These are phyloP conservation scores for Thumatha senex DNA, from an alignment of 2,888 invertebrate genomes.

Conservation along the genomic window DNA sequence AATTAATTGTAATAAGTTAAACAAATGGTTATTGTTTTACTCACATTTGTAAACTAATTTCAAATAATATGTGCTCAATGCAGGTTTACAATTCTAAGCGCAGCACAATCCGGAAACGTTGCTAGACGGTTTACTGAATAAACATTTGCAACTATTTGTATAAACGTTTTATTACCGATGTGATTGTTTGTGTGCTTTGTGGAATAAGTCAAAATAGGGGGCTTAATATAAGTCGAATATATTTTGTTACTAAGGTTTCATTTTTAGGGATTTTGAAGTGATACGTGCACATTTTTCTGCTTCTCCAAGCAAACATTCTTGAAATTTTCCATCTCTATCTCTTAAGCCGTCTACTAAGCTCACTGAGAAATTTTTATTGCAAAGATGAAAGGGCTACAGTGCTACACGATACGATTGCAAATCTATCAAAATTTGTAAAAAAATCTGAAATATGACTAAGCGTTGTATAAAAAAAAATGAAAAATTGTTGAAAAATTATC, in stretches of 20 bases:
- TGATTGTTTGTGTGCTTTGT: constrained; percentile 3
- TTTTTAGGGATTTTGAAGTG: too few relatives aligned
- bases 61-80: neutral
- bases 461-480: too few relatives aligned
- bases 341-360: too few relatives aligned
- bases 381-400: too few relatives aligned
- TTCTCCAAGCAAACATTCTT: too few relatives aligned
- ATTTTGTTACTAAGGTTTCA: neutral
- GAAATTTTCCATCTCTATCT: too few relatives aligned
- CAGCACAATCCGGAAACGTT: constrained; percentile 7
- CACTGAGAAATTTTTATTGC: too few relatives aligned
- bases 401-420: too few relatives aligned
- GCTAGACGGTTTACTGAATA: neutral
- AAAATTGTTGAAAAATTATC: too few relatives aligned
- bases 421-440: too few relatives aligned
- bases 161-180: constrained; percentile 5
- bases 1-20: neutral
- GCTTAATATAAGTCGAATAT: neutral
- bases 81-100: neutral
- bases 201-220: constrained; percentile 1
- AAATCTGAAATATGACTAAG: too few relatives aligned
- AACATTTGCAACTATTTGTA: constrained; percentile 5
- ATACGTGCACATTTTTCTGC: too few relatives aligned
- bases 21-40: neutral
- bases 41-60: neutral